These are phyloP conservation scores for Pollenia angustigena DNA, from an alignment of 2,888 invertebrate species.

Conservation along the genomic window DNA sequence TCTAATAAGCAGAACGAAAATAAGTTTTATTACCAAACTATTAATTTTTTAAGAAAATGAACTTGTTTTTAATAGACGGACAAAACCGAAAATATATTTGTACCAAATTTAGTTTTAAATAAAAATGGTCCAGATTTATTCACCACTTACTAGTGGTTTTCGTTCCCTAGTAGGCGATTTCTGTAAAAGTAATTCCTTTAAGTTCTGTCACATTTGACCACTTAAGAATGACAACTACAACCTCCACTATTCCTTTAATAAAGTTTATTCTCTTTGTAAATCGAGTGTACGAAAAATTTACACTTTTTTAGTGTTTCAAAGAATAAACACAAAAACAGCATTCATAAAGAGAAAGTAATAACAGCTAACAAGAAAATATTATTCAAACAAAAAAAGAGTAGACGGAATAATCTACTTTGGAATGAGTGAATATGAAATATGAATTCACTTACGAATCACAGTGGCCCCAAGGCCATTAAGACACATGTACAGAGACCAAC, in stretches of 20 bases:
- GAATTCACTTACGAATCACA: slow-evolving; percentile 82
- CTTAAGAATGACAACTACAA: slow-evolving; percentile 50
- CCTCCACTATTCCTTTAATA: slow-evolving; percentile 44
- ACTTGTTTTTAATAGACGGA: too few relatives aligned
- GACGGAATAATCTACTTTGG: slow-evolving; percentile 39
- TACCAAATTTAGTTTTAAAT: too few relatives aligned
- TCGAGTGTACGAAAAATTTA: slow-evolving; percentile 46
- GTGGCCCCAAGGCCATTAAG: slow-evolving; percentile 81
- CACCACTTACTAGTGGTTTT: too few relatives aligned
- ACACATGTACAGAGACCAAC: slow-evolving; percentile 29
- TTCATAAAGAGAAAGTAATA: slow-evolving; percentile 63
- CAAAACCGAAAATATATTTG: too few relatives aligned
- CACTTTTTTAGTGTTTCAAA: slow-evolving; percentile 15
- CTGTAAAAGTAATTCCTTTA: not conserved
- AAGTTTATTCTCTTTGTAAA: slow-evolving; percentile 67
- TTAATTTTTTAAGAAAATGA: too few relatives aligned
- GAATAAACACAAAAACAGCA: slow-evolving; percentile 38
- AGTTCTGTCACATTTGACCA: slow-evolving; percentile 8
- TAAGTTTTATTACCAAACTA: too few relatives aligned
- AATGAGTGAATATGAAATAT: slow-evolving; percentile 80
- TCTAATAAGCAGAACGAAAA: too few relatives aligned
- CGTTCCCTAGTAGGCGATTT: too few relatives aligned
- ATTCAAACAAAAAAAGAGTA: slow-evolving; percentile 45
- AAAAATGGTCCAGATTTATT: too few relatives aligned
- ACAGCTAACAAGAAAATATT: slow-evolving; percentile 55